Percentiles rank a stretch among this genome's conserved stretches.
phyloP scores from a whole-genome alignment of 2,113 vertebrate genomes.

The Chinchilla lanigera region DNA sequence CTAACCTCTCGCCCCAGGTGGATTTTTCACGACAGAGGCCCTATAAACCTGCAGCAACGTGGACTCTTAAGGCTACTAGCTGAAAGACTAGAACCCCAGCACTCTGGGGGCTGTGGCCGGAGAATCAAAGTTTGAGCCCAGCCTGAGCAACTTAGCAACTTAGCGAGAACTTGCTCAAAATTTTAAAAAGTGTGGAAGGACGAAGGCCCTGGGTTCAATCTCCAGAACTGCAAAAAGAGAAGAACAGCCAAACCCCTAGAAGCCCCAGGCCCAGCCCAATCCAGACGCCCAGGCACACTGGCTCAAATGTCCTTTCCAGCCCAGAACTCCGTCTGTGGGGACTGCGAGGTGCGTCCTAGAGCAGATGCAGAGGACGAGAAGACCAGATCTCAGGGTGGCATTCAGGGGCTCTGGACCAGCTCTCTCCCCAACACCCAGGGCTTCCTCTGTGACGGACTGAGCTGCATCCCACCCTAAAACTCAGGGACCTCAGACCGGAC shows the following conservation, averaged over 20 bases:
- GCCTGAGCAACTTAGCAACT: neutral
- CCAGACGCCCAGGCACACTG: neutral
- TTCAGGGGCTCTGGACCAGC: neutral
- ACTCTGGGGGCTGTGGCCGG: neutral
- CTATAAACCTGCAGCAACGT: neutral
- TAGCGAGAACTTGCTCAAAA: neutral
- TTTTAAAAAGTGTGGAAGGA: neutral
- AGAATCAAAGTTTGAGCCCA: neutral
- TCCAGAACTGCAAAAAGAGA: neutral
- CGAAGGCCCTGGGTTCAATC: neutral
- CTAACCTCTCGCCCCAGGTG: neutral
- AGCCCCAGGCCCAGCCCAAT: neutral
- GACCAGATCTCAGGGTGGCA: neutral
- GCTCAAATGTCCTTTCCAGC: too few species aligned
- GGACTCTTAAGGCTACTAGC: neutral
- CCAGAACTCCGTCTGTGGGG: neutral
- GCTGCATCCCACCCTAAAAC: neutral
- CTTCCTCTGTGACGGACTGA: neutral
- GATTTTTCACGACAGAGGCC: neutral
- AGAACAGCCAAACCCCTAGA: neutral
- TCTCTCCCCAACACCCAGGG: neutral
- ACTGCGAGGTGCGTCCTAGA: neutral
- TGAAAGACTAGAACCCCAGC: neutral
- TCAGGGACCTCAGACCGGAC: neutral
- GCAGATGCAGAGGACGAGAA: rapidly evolving